Conservation (phyloP, 2,113 vertebrate species). For the Prochilodus magdalenae region DNA sequence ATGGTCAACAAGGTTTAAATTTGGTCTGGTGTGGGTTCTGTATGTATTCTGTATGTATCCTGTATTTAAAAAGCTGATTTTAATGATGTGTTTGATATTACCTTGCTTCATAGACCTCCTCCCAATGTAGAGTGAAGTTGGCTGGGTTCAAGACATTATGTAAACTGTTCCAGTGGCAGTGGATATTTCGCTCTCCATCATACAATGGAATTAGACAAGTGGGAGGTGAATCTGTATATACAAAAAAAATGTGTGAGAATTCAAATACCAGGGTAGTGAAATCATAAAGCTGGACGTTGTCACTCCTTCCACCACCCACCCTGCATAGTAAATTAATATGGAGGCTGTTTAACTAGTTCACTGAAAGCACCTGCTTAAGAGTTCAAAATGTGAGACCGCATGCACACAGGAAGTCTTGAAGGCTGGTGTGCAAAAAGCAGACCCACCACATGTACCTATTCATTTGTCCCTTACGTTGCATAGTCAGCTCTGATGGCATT, state of each 20-base stretch:
- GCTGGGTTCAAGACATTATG: slow-evolving; percentile 20
- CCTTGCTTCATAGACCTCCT: not conserved
- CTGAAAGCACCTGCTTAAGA: not conserved
- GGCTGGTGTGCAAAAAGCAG: not conserved
- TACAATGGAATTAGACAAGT: slow-evolving; percentile 53
- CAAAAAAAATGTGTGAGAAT: not conserved
- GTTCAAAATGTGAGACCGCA: not conserved
- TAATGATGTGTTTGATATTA: not conserved
- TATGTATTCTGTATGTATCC: too few relatives aligned
- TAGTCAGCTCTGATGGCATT: too few relatives aligned
- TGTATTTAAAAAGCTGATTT: too few relatives aligned
- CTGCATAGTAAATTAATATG: not conserved
- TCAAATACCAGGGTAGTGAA: not conserved
- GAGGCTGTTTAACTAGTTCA: not conserved
- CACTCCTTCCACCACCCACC: not conserved
- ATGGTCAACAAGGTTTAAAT: too few relatives aligned
- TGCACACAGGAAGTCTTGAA: slow-evolving; percentile 25
- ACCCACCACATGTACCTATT: not conserved
- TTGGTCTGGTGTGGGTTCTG: too few relatives aligned
- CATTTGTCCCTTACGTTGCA: too few relatives aligned
- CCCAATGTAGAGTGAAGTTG: slow-evolving; percentile 70
- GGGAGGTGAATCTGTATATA: slow-evolving; percentile 54
- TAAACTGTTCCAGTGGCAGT: slow-evolving; percentile 63
- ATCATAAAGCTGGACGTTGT: not conserved
- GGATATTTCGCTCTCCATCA: slow-evolving; percentile 51